phyloP scores from a whole-genome alignment of 2,113 vertebrate species.

The Zosterops japonicus region DNA sequence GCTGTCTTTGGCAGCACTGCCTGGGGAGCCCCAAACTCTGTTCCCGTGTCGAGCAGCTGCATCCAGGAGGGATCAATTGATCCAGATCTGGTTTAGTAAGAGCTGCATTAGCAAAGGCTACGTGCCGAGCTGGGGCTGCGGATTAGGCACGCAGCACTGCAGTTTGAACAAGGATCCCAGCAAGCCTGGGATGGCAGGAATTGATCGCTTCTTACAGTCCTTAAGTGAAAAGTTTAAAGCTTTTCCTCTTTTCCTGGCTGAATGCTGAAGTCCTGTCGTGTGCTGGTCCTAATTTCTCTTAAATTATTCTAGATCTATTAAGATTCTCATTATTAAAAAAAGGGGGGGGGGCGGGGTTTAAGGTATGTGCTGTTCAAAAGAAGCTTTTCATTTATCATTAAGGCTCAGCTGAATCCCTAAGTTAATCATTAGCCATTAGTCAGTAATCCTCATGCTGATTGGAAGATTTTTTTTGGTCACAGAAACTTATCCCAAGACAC shows the following conservation, averaged over 20 bases:
- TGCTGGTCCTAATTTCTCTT: background rate
- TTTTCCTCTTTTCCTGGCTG: background rate
- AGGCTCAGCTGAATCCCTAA: background rate
- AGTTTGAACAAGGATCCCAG: background rate
- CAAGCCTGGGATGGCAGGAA: background rate
- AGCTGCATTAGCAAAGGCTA: background rate
- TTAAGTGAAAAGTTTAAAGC: background rate
- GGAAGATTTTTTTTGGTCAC: background rate
- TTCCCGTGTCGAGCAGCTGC: background rate
- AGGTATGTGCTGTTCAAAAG: background rate
- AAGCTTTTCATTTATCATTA: background rate
- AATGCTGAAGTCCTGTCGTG: background rate
- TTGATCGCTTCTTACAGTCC: background rate
- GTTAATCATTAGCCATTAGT: slow-evolving; percentile 42
- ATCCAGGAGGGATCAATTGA: background rate
- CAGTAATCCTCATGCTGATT: background rate
- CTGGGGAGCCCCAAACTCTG: rapidly evolving
- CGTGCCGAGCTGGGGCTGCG: background rate
- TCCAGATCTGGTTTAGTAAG: background rate
- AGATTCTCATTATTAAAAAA: background rate
- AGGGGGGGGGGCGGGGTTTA: no score
- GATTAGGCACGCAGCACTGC: background rate
- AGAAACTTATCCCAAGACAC: background rate
- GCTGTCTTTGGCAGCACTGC: background rate
- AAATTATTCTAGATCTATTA: background rate